Evolutionary conservation across 2,888 invertebrate genomes (phyloP), one percentile per base, ranked within the genome.

Genomic region (Cerastoderma edule): DNA sequence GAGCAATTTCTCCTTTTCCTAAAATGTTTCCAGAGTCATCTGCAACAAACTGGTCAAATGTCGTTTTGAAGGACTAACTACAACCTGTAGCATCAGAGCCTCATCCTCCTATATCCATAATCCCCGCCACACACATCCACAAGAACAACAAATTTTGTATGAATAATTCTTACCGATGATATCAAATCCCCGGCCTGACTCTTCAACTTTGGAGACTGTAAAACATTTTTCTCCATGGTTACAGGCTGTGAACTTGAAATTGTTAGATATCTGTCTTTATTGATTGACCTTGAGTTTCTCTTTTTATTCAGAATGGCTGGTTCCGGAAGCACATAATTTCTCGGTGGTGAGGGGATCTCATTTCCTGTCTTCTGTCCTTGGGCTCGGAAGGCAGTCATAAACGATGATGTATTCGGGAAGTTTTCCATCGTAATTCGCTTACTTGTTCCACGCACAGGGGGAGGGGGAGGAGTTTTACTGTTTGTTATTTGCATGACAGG

Each of bases 261-360:
- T 0, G 97, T 98, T 84, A 88, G 69, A 89, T 97, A 96, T 92
- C 97, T 97, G 67, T 97, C 94, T 69, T 84, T 84, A 32, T 88
- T 85, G 5, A 83, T 32, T 53, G 64, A 50, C 57, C 79, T 44
- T 27, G 64, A 56, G 63, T 72, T 72, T 4, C 63, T 57, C 5
- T 70, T 73, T 64, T 80, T 80, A 32, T 72, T 75, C 64, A 80
- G 65, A 57, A 80, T 80, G 24, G 73, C 63, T 33, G 79, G 79
- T 5, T 70, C 73, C 28, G 79, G 79, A 16, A 33, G 39, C 30
- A 70, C 75, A 67, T 75, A 80, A 66, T 80, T 80, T 60, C 79
- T 66, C 8, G 71, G 48, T 57, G 70, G 57, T 22, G 67, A 67
- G 22, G 54, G 60, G 48, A 46, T 65, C 22, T 30, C 30, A 3